These are phyloP conservation scores for Drosophila monieri DNA, from an alignment of 2,888 invertebrate genomes.

Conservation along the genomic window DNA sequence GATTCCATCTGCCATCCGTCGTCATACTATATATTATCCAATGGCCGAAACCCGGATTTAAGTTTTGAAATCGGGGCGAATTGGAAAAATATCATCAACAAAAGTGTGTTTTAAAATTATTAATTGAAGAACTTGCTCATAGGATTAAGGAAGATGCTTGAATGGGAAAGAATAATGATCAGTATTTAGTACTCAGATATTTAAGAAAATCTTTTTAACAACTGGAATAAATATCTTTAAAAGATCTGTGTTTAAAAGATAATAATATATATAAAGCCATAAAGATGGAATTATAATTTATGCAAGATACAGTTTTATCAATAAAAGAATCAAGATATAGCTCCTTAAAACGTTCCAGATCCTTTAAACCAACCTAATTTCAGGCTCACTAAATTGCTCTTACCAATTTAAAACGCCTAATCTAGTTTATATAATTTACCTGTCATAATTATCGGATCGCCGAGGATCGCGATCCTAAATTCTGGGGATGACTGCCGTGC, in stretches of 20 bases:
- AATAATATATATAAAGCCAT: no score
- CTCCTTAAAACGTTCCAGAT: neutral
- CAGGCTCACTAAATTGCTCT: neutral
- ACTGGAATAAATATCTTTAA: no score
- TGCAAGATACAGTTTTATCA: no score
- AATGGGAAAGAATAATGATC: no score
- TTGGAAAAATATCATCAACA: neutral
- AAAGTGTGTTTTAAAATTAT: neutral
- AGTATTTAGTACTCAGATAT: neutral
- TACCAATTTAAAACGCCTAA: neutral
- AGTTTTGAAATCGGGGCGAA: neutral
- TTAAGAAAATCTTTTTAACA: no score
- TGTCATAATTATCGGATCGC: constrained; percentile 11
- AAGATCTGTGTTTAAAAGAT: no score
- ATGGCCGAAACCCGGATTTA: constrained; percentile 12
- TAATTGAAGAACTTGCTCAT: no score
- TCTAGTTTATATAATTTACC: constrained; percentile 1
- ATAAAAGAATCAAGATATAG: no score
- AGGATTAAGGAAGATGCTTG: neutral
- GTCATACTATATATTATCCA: constrained; percentile 16
- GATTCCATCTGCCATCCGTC: constrained; percentile 28
- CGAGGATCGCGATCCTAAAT: constrained; percentile 8
- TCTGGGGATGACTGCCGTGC: constrained; percentile 13
- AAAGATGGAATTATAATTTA: no score
- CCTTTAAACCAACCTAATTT: neutral